These are phyloP conservation scores for Crambe crambe DNA, from an alignment of 37 sponge, comb jelly and placozoan genomes.

Conservation along the genomic window DNA sequence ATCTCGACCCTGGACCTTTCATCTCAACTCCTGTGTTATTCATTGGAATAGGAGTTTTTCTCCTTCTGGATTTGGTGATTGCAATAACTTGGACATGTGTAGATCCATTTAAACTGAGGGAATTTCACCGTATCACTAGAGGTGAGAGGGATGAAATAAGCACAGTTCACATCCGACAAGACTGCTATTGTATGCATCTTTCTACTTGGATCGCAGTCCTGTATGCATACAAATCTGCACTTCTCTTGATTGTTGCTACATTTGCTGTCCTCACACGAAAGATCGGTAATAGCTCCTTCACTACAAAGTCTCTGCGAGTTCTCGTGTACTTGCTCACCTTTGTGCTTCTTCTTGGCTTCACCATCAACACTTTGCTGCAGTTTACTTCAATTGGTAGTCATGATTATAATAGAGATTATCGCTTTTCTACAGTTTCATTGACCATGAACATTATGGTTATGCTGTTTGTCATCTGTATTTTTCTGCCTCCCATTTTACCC, in stretches of 20 bases:
- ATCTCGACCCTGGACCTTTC: slow-evolving; percentile 22
- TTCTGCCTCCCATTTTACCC: neutral
- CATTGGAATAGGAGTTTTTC: neutral
- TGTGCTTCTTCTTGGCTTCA: neutral
- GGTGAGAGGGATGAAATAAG: neutral
- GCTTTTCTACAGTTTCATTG: neutral
- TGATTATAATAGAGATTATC: neutral
- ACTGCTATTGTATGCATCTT: neutral
- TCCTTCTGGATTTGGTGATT: neutral
- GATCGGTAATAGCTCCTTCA: neutral
- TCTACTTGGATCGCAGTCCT: neutral
- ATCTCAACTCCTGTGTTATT: slow-evolving; percentile 7
- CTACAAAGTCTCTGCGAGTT: slow-evolving; percentile 5
- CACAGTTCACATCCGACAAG: neutral
- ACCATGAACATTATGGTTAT: neutral
- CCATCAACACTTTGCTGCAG: neutral
- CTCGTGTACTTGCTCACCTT: neutral
- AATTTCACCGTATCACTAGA: neutral
- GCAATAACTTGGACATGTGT: slow-evolving; percentile 8
- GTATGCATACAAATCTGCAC: no score
- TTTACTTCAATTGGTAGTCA: neutral
- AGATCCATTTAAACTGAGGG: neutral
- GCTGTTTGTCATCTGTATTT: neutral
- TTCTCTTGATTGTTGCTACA: neutral
- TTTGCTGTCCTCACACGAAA: slow-evolving; percentile 8